Base-by-base conservation (phyloP, 92 coral and sea anemone species). In the Palythoa heliodiscus region DNA sequence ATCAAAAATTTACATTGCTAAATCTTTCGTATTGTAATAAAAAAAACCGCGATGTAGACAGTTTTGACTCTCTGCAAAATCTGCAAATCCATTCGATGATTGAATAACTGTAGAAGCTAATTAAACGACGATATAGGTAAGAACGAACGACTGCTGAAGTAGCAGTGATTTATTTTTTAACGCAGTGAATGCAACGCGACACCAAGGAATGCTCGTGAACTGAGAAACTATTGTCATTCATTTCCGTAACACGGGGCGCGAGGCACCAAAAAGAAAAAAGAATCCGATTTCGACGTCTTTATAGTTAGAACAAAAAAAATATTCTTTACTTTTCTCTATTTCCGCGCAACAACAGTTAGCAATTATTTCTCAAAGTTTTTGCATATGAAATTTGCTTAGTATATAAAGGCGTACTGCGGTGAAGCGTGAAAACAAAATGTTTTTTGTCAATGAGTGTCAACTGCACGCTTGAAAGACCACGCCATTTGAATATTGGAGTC, bases 401-500 rank as follows among this genome's bases (percentile, higher is more conserved):
- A 43, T 80, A 37, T 24, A 43, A 43, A 43, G 74, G 75, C 58
- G 58, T 64, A 63, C 43, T 64, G 84, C 63, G 73, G 39, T 67
- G 43, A 70, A 80, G 60, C 75, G 57, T 80, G 74, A 80, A 80
- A 39, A 80, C 84, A 80, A 77, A 76, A 80, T 80, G 84, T 70
- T 67, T 80, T 80, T 80, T 80, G 84, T 80, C 84, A 80, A n/a
- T 52, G 83, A 79, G 74, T 80, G 84, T 80, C 84, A 78, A 80
- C 66, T 80, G 74, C 75, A 80, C 84, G 84, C 74, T 16, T 80
- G 84, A 80, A 23, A 80, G 84, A 64, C 23, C 84, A 23, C 84
- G 63, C 19, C 74, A 80, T 80, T 80, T 80, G 84, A 80, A 80
- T 80, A 80, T 66, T 80, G 60, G 11, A 6, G 66, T 70, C 84